Evolutionary conservation across 92 coral and sea anemone species (phyloP), one percentile per base, ranked within the genome.

Genomic region (Epizoanthus fatuus): DNA sequence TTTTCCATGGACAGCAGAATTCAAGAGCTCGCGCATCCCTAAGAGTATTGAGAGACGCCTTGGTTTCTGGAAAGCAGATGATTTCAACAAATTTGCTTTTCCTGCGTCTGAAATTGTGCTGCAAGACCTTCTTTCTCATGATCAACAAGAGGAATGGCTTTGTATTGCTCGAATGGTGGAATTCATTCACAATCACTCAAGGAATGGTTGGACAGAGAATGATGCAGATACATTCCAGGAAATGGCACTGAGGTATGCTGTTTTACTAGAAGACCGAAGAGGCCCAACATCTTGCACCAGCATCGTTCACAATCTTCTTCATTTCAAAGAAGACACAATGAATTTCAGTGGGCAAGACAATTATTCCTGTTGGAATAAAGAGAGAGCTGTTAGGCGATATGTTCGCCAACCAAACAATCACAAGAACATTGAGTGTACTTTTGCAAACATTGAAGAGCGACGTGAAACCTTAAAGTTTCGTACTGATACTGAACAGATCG

Each of bases 41-140:
- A 81, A 49, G 32, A 72, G 83, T 25, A 81, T 87, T 37, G 67
- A 25, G 63, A 72, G 53, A 35, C 79, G 76, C 10, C 77, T 87
- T 79, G 90, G 86, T 16, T 80, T 57, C 78, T 87, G 90, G 91
- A 81, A 87, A 87, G 82, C 87, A 17, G 91, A 74, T 32, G 87
- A 81, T 16, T 74, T 69, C 68, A 58, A 64, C 45, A 74, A 74
- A 58, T 88, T 88, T 82, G 87, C 84, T 53, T 88, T 60, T 44
- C 91, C 91, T 29, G 91, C 87, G 20, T 66, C 87, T 51, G 87
- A 88, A 83, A 69, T 82, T 55, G 77, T 59, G 4, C 54, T 88
- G 19, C 15, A 19, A 11, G 87, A 62, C 35, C 76, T 74, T 47
- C 71, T 85, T 64, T 62, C 83, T 22, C 11, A 63, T 60, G 84